A percentile compares a stretch with the other conserved stretches of the same genome.
Conservation (phyloP, 1,140 invertebrate species). For the Spodoptera frugiperda region DNA sequence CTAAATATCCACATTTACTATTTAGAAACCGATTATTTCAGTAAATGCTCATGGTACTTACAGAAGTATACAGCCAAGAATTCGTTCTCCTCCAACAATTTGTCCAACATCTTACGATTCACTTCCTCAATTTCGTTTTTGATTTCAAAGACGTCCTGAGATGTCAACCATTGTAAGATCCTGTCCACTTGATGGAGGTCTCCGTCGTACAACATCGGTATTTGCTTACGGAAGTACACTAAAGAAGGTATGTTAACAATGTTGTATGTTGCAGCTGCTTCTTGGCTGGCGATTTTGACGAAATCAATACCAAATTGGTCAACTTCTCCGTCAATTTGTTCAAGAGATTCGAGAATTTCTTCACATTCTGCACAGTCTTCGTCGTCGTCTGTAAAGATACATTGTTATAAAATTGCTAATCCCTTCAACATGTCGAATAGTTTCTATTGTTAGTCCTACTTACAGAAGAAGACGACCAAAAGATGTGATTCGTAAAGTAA, state of each 20-base stretch:
- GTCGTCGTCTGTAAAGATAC: constrained; percentile 91
- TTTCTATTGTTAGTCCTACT: constrained; percentile 76
- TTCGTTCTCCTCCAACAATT: constrained; percentile 97
- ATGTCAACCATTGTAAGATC: constrained; percentile 95
- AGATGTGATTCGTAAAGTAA: constrained; percentile 95
- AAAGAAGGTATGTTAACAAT: constrained; percentile 94
- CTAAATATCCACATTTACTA: too few relatives aligned
- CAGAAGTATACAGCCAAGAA: constrained; percentile 98
- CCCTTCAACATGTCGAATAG: neutral
- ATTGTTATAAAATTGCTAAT: neutral
- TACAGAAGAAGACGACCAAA: constrained; percentile 97
- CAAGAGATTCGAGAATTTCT: constrained; percentile 94
- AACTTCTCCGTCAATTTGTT: constrained; percentile 97
- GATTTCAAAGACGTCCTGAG: constrained; percentile 97
- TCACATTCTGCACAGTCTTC: constrained; percentile 96
- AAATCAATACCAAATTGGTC: constrained; percentile 98
- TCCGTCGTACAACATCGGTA: constrained; percentile 96
- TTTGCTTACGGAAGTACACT: constrained; percentile 95
- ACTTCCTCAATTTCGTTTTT: constrained; percentile 99
- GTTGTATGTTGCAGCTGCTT: constrained; percentile 93
- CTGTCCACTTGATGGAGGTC: constrained; percentile 95
- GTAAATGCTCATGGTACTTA: constrained; percentile 87
- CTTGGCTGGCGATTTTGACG: constrained; percentile 95
- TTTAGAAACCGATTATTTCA: neutral
- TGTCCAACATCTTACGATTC: constrained; percentile 97